Evolutionary conservation across 2,113 vertebrate genomes (phyloP), one percentile per base, ranked within the genome.

Genomic region (Dipodomys spectabilis): DNA sequence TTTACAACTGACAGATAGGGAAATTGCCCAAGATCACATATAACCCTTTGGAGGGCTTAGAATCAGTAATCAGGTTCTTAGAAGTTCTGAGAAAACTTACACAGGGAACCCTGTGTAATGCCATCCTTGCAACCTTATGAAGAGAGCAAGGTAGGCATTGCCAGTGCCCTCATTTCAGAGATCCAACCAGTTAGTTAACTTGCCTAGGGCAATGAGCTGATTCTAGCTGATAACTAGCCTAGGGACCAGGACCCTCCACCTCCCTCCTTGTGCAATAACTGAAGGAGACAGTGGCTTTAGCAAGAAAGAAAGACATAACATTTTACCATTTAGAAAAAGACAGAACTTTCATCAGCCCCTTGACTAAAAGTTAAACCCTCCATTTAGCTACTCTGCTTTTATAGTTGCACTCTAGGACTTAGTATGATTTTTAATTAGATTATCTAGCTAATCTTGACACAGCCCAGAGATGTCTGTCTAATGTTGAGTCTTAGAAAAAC

Each of bases 401-500:
- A 81, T 6, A 65, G 39, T 44, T 62, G 22, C 73, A 64, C 73
- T 81, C 49, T 27, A 53, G 64, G 83, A 79, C 53, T 57, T n/a
- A 81, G 69, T 32, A 30, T 22, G 62, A 72, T 68, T 62, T 62
- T 95, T 86, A 82, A 95, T 80, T 64, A 82, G 57, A 71, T 89
- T 77, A 64, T 73, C 73, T 45, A 67, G 35, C 68, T 89, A 65
- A 75, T 60, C 75, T 28, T 92, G 95, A 95, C 80, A 86, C 35
- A 92, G 75, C 16, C 91, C 81, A 86, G 88, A 89, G 81, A 65
- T 71, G 23, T 53, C 92, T 91, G 90, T 45, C 62, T 92, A 82
- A 80, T 72, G 73, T 25, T 62, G 73, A 94, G 68, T 88, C 69
- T 84, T 28, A 9, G 79, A 88, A 95, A 62, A 94, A 82, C 53